Conservation (phyloP, 2,888 invertebrate genomes). For the Eupithecia pulchellata region DNA sequence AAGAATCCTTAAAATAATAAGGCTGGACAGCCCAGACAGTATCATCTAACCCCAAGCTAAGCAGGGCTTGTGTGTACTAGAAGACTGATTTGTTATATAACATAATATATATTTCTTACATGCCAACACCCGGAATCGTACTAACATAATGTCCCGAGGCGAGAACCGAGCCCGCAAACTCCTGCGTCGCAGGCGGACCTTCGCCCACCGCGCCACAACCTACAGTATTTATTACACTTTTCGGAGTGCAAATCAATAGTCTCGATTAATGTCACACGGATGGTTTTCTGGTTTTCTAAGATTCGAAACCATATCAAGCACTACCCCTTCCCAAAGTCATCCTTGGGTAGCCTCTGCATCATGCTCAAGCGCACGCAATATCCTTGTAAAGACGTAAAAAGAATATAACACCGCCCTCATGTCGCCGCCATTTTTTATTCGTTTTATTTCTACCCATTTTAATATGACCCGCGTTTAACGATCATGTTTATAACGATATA, state of each 20-base stretch:
- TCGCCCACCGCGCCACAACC: too few relatives aligned
- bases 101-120: too few relatives aligned
- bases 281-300: background rate
- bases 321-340: background rate
- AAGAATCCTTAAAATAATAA: too few relatives aligned
- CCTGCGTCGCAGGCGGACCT: too few relatives aligned
- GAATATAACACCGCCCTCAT: conserved; percentile 58
- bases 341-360: conserved; percentile 18
- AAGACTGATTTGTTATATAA: too few relatives aligned
- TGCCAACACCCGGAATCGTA: too few relatives aligned
- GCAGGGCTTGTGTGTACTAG: too few relatives aligned
- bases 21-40: too few relatives aligned
- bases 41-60: too few relatives aligned
- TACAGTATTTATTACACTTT: background rate
- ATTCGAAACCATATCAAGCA: background rate
- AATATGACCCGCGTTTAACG: conserved; percentile 43
- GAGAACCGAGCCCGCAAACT: too few relatives aligned
- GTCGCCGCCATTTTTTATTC: conserved; percentile 55
- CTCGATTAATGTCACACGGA: background rate
- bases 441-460: conserved; percentile 54
- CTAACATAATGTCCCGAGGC: too few relatives aligned
- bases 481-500: background rate
- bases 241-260: background rate
- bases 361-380: conserved; percentile 45
- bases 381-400: conserved; percentile 54